phyloP scores from a whole-genome alignment of 2,113 vertebrate species.

The Labrus mixtus region DNA sequence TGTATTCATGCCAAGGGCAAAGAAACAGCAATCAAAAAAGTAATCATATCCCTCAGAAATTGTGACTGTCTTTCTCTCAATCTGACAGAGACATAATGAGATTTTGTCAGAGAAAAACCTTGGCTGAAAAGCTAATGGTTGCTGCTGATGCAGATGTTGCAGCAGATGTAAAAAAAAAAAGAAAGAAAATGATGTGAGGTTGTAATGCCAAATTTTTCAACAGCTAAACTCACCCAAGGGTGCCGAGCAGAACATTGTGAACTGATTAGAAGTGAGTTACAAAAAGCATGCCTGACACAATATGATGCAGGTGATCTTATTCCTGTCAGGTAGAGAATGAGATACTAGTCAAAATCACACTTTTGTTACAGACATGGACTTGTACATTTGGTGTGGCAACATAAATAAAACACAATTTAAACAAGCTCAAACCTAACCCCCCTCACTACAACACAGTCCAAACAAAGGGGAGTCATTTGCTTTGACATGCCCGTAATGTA shows the following conservation, averaged over 20 bases:
- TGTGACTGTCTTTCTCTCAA: background rate
- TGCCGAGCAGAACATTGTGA: background rate
- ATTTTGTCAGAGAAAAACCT: background rate
- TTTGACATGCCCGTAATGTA: conserved; percentile 25
- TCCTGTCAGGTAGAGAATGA: background rate
- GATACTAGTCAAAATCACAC: background rate
- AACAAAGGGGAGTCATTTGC: conserved; percentile 35
- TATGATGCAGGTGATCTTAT: background rate
- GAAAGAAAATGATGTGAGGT: background rate
- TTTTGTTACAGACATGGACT: background rate
- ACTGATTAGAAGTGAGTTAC: background rate
- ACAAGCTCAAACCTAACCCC: background rate
- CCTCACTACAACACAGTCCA: conserved; percentile 5
- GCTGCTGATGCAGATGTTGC: conserved; percentile 2
- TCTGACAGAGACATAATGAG: background rate
- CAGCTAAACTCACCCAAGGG: background rate
- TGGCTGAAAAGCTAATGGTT: background rate
- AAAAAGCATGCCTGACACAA: background rate
- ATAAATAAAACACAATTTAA: background rate
- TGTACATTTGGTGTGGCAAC: background rate
- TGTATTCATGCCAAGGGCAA: background rate
- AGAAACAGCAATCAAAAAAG: background rate
- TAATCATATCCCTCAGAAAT: background rate
- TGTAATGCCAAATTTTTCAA: background rate
- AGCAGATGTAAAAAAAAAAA: background rate